phyloP scores from a whole-genome alignment of 2,888 invertebrate genomes.

The Limnephilus rhombicus region DNA sequence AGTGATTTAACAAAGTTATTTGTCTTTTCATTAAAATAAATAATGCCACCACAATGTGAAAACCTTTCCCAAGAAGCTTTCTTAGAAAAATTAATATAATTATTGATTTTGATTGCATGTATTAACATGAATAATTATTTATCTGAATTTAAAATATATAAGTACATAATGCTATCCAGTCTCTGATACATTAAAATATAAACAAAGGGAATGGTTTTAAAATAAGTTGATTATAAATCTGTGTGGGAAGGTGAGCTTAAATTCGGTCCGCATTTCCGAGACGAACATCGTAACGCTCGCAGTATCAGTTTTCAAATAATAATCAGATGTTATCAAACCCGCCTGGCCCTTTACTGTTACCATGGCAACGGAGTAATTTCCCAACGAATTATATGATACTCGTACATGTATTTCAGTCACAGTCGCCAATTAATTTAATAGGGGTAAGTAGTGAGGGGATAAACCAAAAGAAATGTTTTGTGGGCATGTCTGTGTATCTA shows the following conservation, averaged over 20 bases:
- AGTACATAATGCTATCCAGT: neutral
- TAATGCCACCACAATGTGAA: too few relatives aligned
- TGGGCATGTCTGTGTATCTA: too few relatives aligned
- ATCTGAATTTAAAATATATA: too few relatives aligned
- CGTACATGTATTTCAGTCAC: neutral
- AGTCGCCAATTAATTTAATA: neutral
- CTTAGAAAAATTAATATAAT: too few relatives aligned
- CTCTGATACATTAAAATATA: neutral
- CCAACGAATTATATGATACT: neutral
- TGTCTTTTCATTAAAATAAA: too few relatives aligned
- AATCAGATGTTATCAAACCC: neutral
- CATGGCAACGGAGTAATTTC: neutral
- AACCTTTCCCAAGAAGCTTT: too few relatives aligned
- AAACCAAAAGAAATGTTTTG: neutral
- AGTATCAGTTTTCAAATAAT: neutral
- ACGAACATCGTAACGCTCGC: neutral
- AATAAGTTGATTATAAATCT: neutral
- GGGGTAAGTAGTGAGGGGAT: neutral
- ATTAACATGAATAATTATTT: too few relatives aligned
- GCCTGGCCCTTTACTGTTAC: neutral
- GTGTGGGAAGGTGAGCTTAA: neutral
- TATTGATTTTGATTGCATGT: too few relatives aligned
- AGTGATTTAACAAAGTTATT: too few relatives aligned
- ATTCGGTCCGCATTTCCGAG: neutral
- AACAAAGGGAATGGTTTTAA: neutral